Evolutionary conservation across 1,140 invertebrate genomes (phyloP).

Genomic region (Apis mellifera): DNA sequence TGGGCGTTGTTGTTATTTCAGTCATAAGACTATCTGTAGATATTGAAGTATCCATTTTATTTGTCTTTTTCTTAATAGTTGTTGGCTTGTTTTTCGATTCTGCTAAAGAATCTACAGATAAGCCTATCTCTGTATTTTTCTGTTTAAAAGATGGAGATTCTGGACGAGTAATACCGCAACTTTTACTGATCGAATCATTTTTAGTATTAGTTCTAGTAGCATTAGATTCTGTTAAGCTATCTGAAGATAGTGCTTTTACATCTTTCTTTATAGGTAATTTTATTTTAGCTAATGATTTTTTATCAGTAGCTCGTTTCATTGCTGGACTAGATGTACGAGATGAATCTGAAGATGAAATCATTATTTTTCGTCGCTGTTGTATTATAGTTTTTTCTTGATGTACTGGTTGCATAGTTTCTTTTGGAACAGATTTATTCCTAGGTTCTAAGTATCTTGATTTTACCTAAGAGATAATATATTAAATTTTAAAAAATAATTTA

Average conservation of each 20-base stretch:
- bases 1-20: slow-evolving; percentile 71
- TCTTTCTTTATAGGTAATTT: slow-evolving; percentile 78
- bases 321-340: slow-evolving; percentile 86
- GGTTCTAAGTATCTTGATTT: slow-evolving; percentile 84
- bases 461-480: slow-evolving; percentile 70
- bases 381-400: slow-evolving; percentile 71
- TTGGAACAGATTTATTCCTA: slow-evolving; percentile 73
- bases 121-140: slow-evolving; percentile 77
- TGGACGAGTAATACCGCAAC: slow-evolving; percentile 78
- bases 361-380: slow-evolving; percentile 76
- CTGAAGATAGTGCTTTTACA: slow-evolving; percentile 80
- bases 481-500: background rate
- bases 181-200: slow-evolving; percentile 73
- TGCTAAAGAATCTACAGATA: slow-evolving; percentile 81
- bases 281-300: slow-evolving; percentile 73
- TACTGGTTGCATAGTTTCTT: slow-evolving; percentile 62
- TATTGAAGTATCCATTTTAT: slow-evolving; percentile 77
- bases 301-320: slow-evolving; percentile 81
- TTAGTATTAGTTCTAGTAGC: slow-evolving; percentile 67
- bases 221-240: slow-evolving; percentile 80
- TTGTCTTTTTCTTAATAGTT: slow-evolving; percentile 72
- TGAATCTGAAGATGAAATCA: slow-evolving; percentile 84
- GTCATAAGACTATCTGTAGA: slow-evolving; percentile 78
- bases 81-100: slow-evolving; percentile 80
- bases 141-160: slow-evolving; percentile 77